These are phyloP conservation scores for Matsumyia berberina DNA, from an alignment of 2,888 invertebrate species.

Conservation along the genomic window DNA sequence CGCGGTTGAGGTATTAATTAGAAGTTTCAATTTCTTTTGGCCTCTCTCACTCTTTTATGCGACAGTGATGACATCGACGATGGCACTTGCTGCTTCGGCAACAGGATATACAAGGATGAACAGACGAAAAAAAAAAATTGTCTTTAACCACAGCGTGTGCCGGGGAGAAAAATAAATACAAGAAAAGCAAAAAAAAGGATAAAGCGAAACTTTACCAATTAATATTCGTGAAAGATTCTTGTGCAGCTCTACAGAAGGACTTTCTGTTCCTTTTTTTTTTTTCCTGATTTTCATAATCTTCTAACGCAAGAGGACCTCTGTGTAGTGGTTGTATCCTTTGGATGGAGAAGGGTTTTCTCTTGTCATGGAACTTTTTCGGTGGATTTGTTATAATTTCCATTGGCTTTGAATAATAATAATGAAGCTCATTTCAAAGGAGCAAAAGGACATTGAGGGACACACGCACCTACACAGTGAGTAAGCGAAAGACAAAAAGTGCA, in stretches of 20 bases:
- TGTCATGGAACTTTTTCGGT: conserved; percentile 10
- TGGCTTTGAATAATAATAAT: conserved; percentile 19
- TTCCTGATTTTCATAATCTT: conserved; percentile 58
- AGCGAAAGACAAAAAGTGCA: too few species aligned
- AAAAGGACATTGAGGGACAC: too few species aligned
- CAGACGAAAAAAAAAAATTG: conserved; percentile 17
- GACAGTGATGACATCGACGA: conserved; percentile 63
- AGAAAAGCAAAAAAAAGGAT: conserved; percentile 29
- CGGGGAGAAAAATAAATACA: conserved; percentile 44
- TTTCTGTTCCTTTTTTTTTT: conserved; percentile 4
- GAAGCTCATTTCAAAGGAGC: background rate
- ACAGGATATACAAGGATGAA: conserved; percentile 41
- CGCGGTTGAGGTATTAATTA: conserved; percentile 71
- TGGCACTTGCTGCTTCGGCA: conserved; percentile 59
- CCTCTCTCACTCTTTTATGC: conserved; percentile 40
- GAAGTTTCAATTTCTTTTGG: conserved; percentile 75
- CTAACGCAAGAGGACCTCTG: conserved; percentile 21
- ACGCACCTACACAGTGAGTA: too few species aligned
- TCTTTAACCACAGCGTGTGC: conserved; percentile 51
- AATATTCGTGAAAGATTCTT: conserved; percentile 71
- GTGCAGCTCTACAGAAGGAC: conserved; percentile 48
- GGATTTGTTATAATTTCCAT: conserved; percentile 9
- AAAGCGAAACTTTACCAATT: conserved; percentile 72
- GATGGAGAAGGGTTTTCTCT: background rate
- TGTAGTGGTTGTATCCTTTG: background rate